These are phyloP conservation scores for Tetrax tetrax DNA, from an alignment of 2,113 vertebrate genomes.

Conservation along the genomic window DNA sequence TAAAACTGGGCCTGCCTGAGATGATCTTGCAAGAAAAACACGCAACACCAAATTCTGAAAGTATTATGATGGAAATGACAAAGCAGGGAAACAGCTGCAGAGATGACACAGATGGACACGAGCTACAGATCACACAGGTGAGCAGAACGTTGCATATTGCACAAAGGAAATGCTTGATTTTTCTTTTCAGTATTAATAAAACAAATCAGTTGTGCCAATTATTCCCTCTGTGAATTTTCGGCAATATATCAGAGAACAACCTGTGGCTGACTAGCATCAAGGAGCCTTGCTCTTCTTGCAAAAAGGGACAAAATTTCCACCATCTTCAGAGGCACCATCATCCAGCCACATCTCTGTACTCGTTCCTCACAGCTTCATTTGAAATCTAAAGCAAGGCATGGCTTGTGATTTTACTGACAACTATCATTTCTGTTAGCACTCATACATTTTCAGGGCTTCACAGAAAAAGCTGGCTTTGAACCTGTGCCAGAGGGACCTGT, in stretches of 20 bases:
- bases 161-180: neutral
- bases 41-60: neutral
- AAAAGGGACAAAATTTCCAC: neutral
- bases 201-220: neutral
- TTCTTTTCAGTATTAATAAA: neutral
- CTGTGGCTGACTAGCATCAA: neutral
- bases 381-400: neutral
- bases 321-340: neutral
- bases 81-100: neutral
- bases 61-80: neutral
- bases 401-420: neutral
- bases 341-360: neutral
- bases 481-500: neutral
- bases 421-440: neutral
- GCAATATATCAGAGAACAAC: neutral
- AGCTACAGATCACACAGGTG: neutral
- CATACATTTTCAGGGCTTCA: neutral
- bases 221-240: neutral
- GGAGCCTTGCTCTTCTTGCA: neutral
- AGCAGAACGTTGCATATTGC: neutral
- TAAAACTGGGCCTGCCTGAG: conserved; percentile 3
- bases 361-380: neutral
- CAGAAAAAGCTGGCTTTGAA: neutral
- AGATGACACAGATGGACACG: neutral
- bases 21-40: conserved; percentile 20